Conservation (phyloP, 2,113 vertebrate genomes). For the Pseudopipra pipra region DNA sequence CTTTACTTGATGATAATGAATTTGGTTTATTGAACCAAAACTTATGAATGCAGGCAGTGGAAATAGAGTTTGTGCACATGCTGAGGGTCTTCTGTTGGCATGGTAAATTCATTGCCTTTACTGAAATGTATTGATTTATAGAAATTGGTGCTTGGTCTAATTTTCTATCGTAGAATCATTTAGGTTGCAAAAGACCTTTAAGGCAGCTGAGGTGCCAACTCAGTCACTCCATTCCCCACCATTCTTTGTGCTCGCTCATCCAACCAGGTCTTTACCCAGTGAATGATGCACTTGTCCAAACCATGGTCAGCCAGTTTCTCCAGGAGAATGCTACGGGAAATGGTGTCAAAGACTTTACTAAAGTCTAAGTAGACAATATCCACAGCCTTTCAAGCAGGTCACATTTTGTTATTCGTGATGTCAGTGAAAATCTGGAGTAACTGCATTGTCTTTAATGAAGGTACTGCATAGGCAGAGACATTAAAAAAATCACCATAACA, state of each 20-base stretch:
- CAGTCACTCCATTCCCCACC: neutral
- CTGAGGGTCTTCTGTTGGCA: neutral
- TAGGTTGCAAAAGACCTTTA: neutral
- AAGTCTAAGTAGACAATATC: neutral
- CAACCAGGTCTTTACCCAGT: neutral
- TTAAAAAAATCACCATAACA: neutral
- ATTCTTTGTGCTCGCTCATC: neutral
- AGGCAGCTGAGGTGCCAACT: neutral
- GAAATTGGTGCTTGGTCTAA: neutral
- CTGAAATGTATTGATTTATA: neutral
- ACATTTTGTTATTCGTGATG: neutral
- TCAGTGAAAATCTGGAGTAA: neutral
- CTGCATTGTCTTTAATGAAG: neutral
- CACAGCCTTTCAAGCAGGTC: neutral
- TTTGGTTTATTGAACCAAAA: neutral
- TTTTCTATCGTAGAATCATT: neutral
- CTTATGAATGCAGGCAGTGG: neutral
- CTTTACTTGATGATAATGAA: neutral
- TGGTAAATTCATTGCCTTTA: neutral
- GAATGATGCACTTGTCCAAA: neutral
- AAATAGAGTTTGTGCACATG: neutral
- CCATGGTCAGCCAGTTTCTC: neutral
- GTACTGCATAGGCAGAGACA: neutral
- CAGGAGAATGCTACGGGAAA: neutral
- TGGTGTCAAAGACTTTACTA: neutral